Conservation (phyloP, 2,888 invertebrate species). For the Sarcophaga rosellei region DNA sequence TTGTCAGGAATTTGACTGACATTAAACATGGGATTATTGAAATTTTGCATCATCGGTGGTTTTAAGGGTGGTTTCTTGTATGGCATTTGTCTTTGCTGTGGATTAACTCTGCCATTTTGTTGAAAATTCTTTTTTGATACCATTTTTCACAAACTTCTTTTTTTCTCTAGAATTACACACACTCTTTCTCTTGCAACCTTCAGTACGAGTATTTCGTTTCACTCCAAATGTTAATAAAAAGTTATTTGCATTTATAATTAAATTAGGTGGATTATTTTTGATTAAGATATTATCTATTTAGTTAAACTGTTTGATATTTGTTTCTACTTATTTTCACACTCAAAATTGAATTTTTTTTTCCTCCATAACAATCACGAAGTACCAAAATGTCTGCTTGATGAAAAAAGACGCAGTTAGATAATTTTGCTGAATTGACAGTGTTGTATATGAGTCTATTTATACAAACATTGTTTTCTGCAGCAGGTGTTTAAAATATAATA, state of each 20-base stretch:
- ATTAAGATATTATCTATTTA: slow-evolving; percentile 34
- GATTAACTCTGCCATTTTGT: slow-evolving; percentile 72
- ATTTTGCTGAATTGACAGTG: slow-evolving; percentile 54
- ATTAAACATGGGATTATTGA: slow-evolving; percentile 77
- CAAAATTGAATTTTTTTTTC: slow-evolving; percentile 5
- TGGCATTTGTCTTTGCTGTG: slow-evolving; percentile 72
- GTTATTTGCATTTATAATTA: slow-evolving; percentile 37
- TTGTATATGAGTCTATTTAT: slow-evolving; percentile 12
- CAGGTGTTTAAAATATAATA: neutral
- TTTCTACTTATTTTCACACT: slow-evolving; percentile 21
- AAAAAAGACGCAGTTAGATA: slow-evolving; percentile 63
- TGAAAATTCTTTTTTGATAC: slow-evolving; percentile 74
- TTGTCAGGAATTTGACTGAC: slow-evolving; percentile 80
- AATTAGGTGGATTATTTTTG: slow-evolving; percentile 46
- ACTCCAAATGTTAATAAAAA: slow-evolving; percentile 26
- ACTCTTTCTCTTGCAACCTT: slow-evolving; percentile 28
- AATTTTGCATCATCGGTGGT: slow-evolving; percentile 67
- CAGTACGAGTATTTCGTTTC: slow-evolving; percentile 26
- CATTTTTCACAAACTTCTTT: slow-evolving; percentile 61
- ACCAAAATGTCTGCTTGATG: slow-evolving; percentile 59
- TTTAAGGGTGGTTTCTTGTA: slow-evolving; percentile 74
- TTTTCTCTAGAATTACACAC: slow-evolving; percentile 17
- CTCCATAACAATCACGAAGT: slow-evolving; percentile 45
- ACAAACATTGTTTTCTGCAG: neutral
- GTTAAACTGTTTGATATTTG: slow-evolving; percentile 33